Conservation (phyloP, 2,888 invertebrate species). For the Rhagium mordax region DNA sequence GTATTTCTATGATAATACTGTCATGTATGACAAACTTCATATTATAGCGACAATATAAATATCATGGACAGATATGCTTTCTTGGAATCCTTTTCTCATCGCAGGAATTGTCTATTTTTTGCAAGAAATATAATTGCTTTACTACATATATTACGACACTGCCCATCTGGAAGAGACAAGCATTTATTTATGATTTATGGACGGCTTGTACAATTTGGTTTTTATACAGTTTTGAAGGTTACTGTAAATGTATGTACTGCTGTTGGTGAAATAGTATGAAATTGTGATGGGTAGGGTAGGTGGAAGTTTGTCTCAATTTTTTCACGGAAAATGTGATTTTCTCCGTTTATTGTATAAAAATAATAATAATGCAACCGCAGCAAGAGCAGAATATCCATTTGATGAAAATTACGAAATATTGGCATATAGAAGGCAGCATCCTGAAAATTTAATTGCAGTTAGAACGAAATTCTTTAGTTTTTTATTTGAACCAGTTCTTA, state of each 20-base stretch:
- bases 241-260: background rate
- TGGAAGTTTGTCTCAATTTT: too few species aligned
- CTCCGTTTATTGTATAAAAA: too few species aligned
- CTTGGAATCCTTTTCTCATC: slow-evolving; percentile 46
- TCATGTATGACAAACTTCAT: slow-evolving; percentile 60
- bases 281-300: too few species aligned
- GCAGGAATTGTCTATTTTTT: slow-evolving; percentile 25
- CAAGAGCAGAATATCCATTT: too few species aligned
- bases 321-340: too few species aligned
- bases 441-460: too few species aligned
- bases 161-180: slow-evolving; percentile 21
- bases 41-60: slow-evolving; percentile 56
- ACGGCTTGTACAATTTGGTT: background rate
- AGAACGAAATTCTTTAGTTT: too few species aligned
- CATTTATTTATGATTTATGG: slow-evolving; percentile 23
- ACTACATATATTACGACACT: slow-evolving; percentile 29
- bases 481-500: too few species aligned
- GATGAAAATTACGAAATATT: too few species aligned
- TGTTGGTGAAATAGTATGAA: too few species aligned
- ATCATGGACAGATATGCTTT: slow-evolving; percentile 53
- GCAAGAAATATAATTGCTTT: slow-evolving; percentile 28
- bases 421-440: too few species aligned
- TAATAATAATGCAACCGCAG: too few species aligned
- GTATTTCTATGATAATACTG: slow-evolving; percentile 59
- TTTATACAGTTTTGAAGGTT: slow-evolving; percentile 3